Conservation (phyloP, 1,140 invertebrate genomes). For the Drosophila ercepeae region DNA sequence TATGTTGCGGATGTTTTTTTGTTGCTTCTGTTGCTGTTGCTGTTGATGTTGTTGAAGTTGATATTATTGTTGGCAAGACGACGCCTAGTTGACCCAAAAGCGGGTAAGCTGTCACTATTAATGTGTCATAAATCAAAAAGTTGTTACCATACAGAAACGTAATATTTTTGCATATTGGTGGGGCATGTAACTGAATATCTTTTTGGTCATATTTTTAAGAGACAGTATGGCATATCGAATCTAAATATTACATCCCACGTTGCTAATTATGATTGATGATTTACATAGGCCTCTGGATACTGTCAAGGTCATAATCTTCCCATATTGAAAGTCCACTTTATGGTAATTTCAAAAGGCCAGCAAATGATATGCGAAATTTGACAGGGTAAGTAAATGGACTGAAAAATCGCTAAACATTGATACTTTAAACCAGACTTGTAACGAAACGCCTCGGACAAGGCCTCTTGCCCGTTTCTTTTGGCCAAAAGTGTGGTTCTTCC, state of each 20-base stretch:
- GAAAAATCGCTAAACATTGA: slow-evolving; percentile 41
- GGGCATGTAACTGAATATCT: slow-evolving; percentile 41
- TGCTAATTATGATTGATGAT: slow-evolving; percentile 70
- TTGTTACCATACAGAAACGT: slow-evolving; percentile 60
- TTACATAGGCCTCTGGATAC: background rate
- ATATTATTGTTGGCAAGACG: slow-evolving; percentile 4
- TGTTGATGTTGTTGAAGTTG: background rate
- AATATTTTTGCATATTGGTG: slow-evolving; percentile 60
- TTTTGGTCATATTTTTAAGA: slow-evolving; percentile 17
- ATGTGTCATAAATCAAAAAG: slow-evolving; percentile 75
- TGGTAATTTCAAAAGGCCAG: slow-evolving; percentile 6
- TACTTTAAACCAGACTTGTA: slow-evolving; percentile 28
- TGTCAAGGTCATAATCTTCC: slow-evolving; percentile 15
- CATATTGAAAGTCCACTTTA: background rate
- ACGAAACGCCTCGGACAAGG: slow-evolving; percentile 12
- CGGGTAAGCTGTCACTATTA: slow-evolving; percentile 64
- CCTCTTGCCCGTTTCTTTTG: slow-evolving; percentile 1
- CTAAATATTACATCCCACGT: slow-evolving; percentile 14
- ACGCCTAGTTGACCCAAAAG: slow-evolving; percentile 54
- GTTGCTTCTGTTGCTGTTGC: slow-evolving; percentile 11
- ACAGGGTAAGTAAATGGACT: slow-evolving; percentile 56
- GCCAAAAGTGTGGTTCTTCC: slow-evolving; percentile 10
- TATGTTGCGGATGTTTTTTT: slow-evolving; percentile 11
- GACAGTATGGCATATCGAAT: background rate
- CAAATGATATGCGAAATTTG: slow-evolving; percentile 69